Base-by-base conservation (phyloP, 2,888 invertebrate genomes). In the Thumatha senex region DNA sequence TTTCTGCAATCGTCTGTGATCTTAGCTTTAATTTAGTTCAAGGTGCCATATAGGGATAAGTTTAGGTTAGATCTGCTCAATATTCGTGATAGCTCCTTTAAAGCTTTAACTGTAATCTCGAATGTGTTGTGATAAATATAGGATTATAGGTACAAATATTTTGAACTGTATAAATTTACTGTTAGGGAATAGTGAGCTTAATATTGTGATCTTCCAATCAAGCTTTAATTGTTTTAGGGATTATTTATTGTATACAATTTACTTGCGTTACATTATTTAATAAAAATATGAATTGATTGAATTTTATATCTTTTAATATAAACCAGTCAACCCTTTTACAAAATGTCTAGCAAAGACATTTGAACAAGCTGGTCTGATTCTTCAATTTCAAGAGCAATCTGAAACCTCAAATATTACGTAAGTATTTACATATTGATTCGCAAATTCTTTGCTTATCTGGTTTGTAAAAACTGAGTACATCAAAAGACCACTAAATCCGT, bases 1-100 rank as follows among this genome's bases (percentile, higher is more conserved):
- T 89, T 89, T 89, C 89, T 63, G 74, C 79, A 90, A 89, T 72
- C 79, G 86, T 91, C 91, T 91, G 91, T 91, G 91, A 91, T 91
- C 74, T 86, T 91, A 91, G 88, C 79, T 89, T 84, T 88, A 88
- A 76, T 61, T 66, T 75, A 74, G 68, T 66, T 74, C 76, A 78
- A 82, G 72, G 87, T 91, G 91, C 91, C 91, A 90, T 91, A 71
- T 84, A 82, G 74, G 56, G 57, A 69, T 84, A 85, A 74, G 76
- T 78, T 81, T 80, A 78, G 70, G 60, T 67, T 84, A 84, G 70
- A 68, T 73, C 74, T 68, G 74, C 78, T 80, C 77, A 78, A 78
- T 72, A 74, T 67, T 80, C 81, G 87, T 87, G 87, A 88, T 87
- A 86, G 84, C 80, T 84, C 80, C 82, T 75, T 63, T 71, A 82